These are phyloP conservation scores for Teleogryllus occipitalis DNA, from an alignment of 1,140 invertebrate species.

Conservation along the genomic window DNA sequence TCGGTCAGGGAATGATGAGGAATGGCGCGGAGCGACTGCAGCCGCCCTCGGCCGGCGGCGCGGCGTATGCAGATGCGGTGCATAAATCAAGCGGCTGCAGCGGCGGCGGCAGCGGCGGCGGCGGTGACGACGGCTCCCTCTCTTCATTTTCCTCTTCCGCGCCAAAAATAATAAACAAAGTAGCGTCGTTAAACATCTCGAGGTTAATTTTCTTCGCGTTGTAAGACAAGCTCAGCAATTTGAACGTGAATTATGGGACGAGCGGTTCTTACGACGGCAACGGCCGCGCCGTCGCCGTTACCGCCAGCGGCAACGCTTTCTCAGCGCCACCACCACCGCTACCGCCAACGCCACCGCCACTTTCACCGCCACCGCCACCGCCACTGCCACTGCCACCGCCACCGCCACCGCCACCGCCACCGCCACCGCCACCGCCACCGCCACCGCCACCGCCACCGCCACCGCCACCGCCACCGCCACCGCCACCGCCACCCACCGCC, in stretches of 20 bases:
- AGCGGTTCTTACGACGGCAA: no score
- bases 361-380: background rate
- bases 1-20: no score
- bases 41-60: no score
- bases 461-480: background rate
- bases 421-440: background rate
- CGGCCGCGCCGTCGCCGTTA: no score
- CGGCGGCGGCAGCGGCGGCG: no score
- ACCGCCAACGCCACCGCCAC: background rate
- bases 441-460: background rate
- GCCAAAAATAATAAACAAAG: constrained; percentile 5
- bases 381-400: background rate
- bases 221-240: background rate
- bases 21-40: no score
- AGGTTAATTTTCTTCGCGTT: background rate
- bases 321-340: background rate
- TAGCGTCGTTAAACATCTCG: constrained; percentile 3
- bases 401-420: background rate
- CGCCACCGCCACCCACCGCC: no score
- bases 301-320: no score
- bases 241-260: background rate
- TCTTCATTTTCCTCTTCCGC: background rate
- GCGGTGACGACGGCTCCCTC: background rate
- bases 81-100: no score
- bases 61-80: no score